phyloP scores from a whole-genome alignment of 2,888 invertebrate genomes.

The Eurytoma adleriae region DNA sequence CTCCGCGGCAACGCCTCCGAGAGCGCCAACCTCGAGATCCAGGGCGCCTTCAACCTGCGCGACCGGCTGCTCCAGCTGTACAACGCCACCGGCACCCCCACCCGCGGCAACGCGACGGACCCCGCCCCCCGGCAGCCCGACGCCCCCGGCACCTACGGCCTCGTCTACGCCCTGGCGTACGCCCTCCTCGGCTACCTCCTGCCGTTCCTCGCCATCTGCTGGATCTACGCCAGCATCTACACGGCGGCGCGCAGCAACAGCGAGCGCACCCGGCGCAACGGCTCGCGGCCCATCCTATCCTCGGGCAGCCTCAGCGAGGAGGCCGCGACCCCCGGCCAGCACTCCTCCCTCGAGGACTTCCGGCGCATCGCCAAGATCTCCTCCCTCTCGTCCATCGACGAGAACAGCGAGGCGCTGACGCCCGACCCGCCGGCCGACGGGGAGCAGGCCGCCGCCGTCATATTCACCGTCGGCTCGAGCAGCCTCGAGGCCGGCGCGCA shows the following conservation, averaged over 20 bases:
- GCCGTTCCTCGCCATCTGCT: slow-evolving; percentile 82
- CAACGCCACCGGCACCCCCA: not conserved
- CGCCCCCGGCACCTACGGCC: slow-evolving; percentile 70
- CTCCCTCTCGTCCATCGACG: slow-evolving; percentile 73
- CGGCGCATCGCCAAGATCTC: slow-evolving; percentile 72
- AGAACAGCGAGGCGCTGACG: slow-evolving; percentile 69
- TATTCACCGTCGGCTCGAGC: slow-evolving; percentile 71
- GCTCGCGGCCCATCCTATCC: slow-evolving; percentile 71
- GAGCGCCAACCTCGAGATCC: slow-evolving; percentile 49
- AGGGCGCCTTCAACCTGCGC: slow-evolving; percentile 49
- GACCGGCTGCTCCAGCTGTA: slow-evolving; percentile 26
- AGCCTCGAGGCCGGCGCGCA: slow-evolving; percentile 57
- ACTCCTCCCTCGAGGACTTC: slow-evolving; percentile 64
- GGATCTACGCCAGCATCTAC: slow-evolving; percentile 87
- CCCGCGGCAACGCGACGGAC: not conserved
- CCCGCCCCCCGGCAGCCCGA: slow-evolving; percentile 76
- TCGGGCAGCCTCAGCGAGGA: slow-evolving; percentile 72
- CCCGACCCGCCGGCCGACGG: slow-evolving; percentile 41
- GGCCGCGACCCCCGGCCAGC: not conserved
- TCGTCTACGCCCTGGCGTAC: slow-evolving; percentile 76
- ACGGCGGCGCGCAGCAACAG: slow-evolving; percentile 86
- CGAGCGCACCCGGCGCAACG: slow-evolving; percentile 78
- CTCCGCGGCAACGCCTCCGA: slow-evolving; percentile 30
- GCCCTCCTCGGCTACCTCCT: slow-evolving; percentile 76
- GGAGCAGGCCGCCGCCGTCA: slow-evolving; percentile 59